Evolutionary conservation across 2,797 vertebrate species (phyloP).

Genomic region (Clarias pachynema): DNA sequence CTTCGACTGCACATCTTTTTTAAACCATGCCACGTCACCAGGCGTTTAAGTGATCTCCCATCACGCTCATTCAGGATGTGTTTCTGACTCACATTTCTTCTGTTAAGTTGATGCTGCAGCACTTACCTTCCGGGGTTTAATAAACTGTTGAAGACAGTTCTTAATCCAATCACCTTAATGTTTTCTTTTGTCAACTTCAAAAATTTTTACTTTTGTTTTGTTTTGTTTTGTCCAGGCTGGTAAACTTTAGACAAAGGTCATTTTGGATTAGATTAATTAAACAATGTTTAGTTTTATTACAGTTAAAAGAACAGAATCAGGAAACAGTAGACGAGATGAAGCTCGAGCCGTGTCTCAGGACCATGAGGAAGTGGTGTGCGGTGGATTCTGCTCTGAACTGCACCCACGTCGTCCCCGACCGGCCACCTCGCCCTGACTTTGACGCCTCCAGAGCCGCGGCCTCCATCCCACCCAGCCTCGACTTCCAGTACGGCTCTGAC

Average conservation of each 20-base stretch:
- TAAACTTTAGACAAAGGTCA: neutral
- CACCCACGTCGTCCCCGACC: slow-evolving; percentile 79
- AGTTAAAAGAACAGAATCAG: neutral
- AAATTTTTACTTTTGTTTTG: too few species aligned
- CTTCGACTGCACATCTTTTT: too few species aligned
- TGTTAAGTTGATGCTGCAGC: too few species aligned
- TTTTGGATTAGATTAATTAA: neutral
- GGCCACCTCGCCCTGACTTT: slow-evolving; percentile 68
- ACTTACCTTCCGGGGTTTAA: too few species aligned
- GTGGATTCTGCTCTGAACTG: slow-evolving; percentile 74
- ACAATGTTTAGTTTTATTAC: neutral
- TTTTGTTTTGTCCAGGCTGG: too few species aligned
- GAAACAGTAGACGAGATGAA: slow-evolving; percentile 64
- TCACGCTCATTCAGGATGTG: too few species aligned
- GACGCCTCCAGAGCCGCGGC: slow-evolving; percentile 72
- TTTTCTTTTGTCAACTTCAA: too few species aligned
- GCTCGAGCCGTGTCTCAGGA: slow-evolving; percentile 63
- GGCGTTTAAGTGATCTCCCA: too few species aligned
- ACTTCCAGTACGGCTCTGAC: slow-evolving; percentile 67
- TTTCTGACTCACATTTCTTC: too few species aligned
- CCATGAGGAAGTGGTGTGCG: slow-evolving; percentile 73
- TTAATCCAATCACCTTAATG: too few species aligned
- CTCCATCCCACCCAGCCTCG: slow-evolving; percentile 77
- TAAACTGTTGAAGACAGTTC: too few species aligned
- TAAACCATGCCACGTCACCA: too few species aligned